Evolutionary conservation across 2,888 invertebrate species (phyloP).

Genomic region (Eupithecia pulchellata): DNA sequence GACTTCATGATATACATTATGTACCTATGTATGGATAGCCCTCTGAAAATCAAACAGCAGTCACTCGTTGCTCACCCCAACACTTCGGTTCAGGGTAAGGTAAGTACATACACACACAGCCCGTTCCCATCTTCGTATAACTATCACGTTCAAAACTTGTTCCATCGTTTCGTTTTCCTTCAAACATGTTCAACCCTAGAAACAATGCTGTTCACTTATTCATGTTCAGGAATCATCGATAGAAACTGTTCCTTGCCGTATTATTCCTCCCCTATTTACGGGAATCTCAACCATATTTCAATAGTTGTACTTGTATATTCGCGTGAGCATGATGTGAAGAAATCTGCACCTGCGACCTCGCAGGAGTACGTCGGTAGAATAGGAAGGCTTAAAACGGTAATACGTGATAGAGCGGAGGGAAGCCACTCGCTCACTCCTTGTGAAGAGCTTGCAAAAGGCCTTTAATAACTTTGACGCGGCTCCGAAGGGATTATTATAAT

Average conservation of each 20-base stretch:
- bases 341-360: constrained; percentile 59
- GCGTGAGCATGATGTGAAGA: constrained; percentile 23
- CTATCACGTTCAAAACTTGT: constrained; percentile 36
- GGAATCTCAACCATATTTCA: constrained; percentile 44
- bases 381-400: constrained; percentile 55
- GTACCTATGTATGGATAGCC: too few species aligned
- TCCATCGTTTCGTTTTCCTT: constrained; percentile 42
- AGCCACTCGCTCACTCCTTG: constrained; percentile 31
- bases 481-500: constrained; percentile 6
- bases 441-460: constrained; percentile 21
- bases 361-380: constrained; percentile 58
- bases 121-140: constrained; percentile 34
- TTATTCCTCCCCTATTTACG: constrained; percentile 47
- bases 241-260: constrained; percentile 59
- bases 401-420: constrained; percentile 51
- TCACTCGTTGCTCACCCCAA: too few species aligned
- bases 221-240: constrained; percentile 60
- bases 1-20: background rate
- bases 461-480: constrained; percentile 21
- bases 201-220: constrained; percentile 61
- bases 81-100: constrained; percentile 8
- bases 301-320: constrained; percentile 34
- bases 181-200: constrained; percentile 51
- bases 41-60: background rate
- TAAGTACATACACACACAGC: constrained; percentile 9